Evolutionary conservation across 2,888 invertebrate genomes (phyloP).

Genomic region (Mythimna loreyi): DNA sequence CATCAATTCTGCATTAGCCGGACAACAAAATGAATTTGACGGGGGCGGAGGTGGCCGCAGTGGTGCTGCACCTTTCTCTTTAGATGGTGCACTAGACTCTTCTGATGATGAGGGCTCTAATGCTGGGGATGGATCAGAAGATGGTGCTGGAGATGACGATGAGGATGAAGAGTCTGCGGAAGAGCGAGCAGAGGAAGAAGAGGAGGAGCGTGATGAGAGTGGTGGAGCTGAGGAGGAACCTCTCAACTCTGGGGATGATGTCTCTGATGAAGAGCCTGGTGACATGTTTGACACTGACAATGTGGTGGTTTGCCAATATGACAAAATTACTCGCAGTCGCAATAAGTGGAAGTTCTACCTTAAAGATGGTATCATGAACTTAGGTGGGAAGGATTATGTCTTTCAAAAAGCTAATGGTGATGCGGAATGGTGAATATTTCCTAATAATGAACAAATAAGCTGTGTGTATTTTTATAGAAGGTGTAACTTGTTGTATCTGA

Average conservation of each 20-base stretch:
- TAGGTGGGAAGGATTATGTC: constrained; percentile 99
- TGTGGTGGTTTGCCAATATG: constrained; percentile 99
- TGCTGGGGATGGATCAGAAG: constrained; percentile 91
- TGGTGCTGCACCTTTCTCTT: constrained; percentile 84
- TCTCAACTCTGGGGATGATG: constrained; percentile 98
- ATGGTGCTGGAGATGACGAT: constrained; percentile 93
- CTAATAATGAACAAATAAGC: constrained; percentile 72
- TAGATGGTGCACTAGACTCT: constrained; percentile 93
- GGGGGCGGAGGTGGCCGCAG: constrained; percentile 87
- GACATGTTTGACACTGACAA: constrained; percentile 99
- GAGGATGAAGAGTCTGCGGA: constrained; percentile 95
- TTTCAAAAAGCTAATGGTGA: constrained; percentile 99
- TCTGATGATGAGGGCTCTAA: constrained; percentile 94
- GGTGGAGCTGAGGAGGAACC: constrained; percentile 95
- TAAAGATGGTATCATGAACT: constrained; percentile 99
- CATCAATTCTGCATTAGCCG: constrained; percentile 94
- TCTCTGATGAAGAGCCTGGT: constrained; percentile 98
- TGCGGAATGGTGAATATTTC: constrained; percentile 97
- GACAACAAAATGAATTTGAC: constrained; percentile 87
- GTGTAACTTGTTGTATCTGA: constrained; percentile 79
- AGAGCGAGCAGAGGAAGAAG: constrained; percentile 92
- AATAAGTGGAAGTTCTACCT: constrained; percentile 99
- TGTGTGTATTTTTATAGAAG: constrained; percentile 81
- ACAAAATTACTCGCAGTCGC: constrained; percentile 99
- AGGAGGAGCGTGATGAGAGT: constrained; percentile 93